Percentiles rank a stretch among this genome's conserved stretches.
These are phyloP conservation scores for Pristionchus entomophagus DNA, from an alignment of 2,888 invertebrate genomes.

Conservation along the genomic window DNA sequence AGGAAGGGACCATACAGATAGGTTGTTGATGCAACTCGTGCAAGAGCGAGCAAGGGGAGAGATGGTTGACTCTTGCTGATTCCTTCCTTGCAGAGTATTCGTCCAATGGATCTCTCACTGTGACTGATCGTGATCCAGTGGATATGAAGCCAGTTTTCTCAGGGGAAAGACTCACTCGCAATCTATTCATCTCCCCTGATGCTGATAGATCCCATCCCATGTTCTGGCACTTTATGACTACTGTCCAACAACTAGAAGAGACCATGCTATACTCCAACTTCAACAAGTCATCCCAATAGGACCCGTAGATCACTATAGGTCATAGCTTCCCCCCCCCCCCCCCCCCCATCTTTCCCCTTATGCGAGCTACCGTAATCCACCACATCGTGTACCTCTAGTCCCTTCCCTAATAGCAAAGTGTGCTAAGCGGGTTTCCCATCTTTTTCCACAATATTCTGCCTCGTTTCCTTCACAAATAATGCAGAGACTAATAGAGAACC, in stretches of 20 bases:
- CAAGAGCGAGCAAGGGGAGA: not conserved
- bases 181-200: slow-evolving; percentile 63
- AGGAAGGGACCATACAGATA: too few species aligned
- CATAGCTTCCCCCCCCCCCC: not conserved
- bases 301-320: not conserved
- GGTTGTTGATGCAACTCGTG: too few species aligned
- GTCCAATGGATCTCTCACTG: slow-evolving; percentile 16
- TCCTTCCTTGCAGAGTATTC: slow-evolving; percentile 47
- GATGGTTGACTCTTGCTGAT: not conserved
- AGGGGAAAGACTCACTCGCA: slow-evolving; percentile 58
- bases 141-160: not conserved
- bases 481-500: not conserved
- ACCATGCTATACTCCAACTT: slow-evolving; percentile 58
- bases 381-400: slow-evolving; percentile 35
- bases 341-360: too few species aligned
- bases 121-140: not conserved
- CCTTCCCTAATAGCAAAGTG: slow-evolving; percentile 39
- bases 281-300: slow-evolving; percentile 33
- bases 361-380: not conserved
- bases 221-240: slow-evolving; percentile 65
- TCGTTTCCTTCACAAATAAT: slow-evolving; percentile 7
- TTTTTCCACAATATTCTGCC: not conserved
- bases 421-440: slow-evolving; percentile 28
- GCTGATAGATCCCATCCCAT: slow-evolving; percentile 65
- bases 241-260: slow-evolving; percentile 68